These are phyloP conservation scores for Drosophila pegasa DNA, from an alignment of 2,888 invertebrate genomes.

Conservation along the genomic window DNA sequence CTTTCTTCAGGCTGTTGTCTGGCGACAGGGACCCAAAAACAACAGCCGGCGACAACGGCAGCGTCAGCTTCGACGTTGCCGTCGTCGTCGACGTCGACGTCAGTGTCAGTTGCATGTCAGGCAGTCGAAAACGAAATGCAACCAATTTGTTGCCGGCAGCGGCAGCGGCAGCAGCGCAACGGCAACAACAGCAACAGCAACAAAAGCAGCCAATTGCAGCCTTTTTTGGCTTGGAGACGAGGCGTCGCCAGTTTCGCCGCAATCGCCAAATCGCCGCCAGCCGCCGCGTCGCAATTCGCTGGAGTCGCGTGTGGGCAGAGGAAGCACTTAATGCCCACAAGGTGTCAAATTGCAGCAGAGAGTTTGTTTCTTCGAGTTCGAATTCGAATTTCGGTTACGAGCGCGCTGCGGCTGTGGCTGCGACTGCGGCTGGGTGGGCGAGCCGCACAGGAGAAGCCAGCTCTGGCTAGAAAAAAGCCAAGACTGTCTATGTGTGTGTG, in stretches of 20 bases:
- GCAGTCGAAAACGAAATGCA: conserved; percentile 72
- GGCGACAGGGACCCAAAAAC: conserved; percentile 65
- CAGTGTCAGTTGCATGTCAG: conserved; percentile 67
- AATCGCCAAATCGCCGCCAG: conserved; percentile 26
- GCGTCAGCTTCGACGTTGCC: conserved; percentile 25
- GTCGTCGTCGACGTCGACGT: conserved; percentile 39
- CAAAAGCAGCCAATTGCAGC: conserved; percentile 55
- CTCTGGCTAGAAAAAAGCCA: conserved; percentile 46
- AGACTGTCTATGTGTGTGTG: conserved; percentile 7
- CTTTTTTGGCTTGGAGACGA: conserved; percentile 71
- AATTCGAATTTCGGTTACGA: conserved; percentile 14
- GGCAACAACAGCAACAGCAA: conserved; percentile 15
- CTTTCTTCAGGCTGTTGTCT: conserved; percentile 21
- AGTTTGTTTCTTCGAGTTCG: conserved; percentile 19
- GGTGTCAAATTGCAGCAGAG: conserved; percentile 82
- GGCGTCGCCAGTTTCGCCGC: conserved; percentile 66
- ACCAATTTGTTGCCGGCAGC: conserved; percentile 75
- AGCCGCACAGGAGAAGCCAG: conserved; percentile 47
- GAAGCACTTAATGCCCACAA: conserved; percentile 84
- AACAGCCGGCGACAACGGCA: conserved; percentile 25
- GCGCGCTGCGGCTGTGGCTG: background rate
- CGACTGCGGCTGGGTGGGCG: conserved; percentile 12
- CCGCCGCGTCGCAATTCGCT: conserved; percentile 24
- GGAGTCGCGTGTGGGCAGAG: conserved; percentile 80
- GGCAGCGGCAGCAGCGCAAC: conserved; percentile 30